Evolutionary conservation across 2,797 vertebrate species (phyloP), one percentile per base, ranked within the genome.

Genomic region (Leptoclinus maculatus): DNA sequence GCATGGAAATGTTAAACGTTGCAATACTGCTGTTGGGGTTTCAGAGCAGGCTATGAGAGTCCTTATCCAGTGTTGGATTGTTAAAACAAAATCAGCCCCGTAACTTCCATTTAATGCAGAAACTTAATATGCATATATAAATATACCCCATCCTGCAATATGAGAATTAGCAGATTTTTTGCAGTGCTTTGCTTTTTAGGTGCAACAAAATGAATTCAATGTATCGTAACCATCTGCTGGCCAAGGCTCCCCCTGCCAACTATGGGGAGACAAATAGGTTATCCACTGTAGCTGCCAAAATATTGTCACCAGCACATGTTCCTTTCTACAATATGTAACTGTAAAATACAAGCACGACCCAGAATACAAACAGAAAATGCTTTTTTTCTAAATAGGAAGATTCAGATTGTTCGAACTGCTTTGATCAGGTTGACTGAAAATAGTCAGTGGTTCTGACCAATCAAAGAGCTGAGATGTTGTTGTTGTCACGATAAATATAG

Each of bases 211-310:
- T 51, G 38, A 25, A 66, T 77, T 10, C 64, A 71, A 88, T 87
- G 75, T 66, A 57, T 47, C 19, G 23, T 76, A 63, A 78, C 79
- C 75, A 88, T 88, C 84, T 89, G 86, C 66, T 71, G 59, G 57
- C 39, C 36, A 57, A 66, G 51, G 49, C 41, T 25, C 41, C 59
- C 59, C 23, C 79, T 78, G 80, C 78, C 79, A 87, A 71, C 66
- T 63, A 62, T 23, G 23, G n/a, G 60, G 43, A 60, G 64, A 69
- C 76, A 85, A 85, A 73, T 54, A 75, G 74, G 66, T 83, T 83
- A 82, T 62, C 58, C 45, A 47, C 59, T 57, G 60, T 57, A 36
- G 67, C 83, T 83, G 78, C 78, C 82, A 81, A 81, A 72, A 80
- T 77, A 75, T 76, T 74, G 76, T 87, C 74, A 66, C 21, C 74